These are phyloP conservation scores for Molossus molossus DNA, from an alignment of 2,797 vertebrate genomes.

Conservation along the genomic window DNA sequence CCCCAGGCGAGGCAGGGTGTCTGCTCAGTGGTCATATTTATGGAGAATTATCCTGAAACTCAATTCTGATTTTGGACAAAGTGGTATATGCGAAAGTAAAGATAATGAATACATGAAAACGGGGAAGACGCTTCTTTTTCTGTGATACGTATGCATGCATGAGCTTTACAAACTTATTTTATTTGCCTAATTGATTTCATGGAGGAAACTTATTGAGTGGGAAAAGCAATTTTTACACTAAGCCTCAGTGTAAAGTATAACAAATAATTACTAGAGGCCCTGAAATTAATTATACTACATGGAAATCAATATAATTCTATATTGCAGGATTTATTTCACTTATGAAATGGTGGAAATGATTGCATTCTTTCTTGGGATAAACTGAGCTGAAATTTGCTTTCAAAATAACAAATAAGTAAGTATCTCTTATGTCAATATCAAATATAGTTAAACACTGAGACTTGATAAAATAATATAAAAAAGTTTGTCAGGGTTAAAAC, in stretches of 20 bases:
- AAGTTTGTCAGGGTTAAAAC: not conserved
- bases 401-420: conserved; percentile 19
- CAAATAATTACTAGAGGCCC: conserved; percentile 50
- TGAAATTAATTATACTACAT: conserved; percentile 55
- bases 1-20: not conserved
- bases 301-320: conserved; percentile 61
- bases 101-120: not conserved
- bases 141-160: not conserved
- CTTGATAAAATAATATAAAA: conserved; percentile 25
- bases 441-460: conserved; percentile 4
- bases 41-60: conserved; percentile 45
- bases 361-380: not conserved
- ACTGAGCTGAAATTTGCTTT: conserved; percentile 28
- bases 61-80: conserved; percentile 39
- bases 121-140: not conserved
- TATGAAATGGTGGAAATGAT: not conserved
- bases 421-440: not conserved
- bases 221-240: conserved; percentile 59
- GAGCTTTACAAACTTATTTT: conserved; percentile 59
- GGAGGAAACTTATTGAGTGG: not conserved
- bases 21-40: conserved; percentile 12
- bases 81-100: not conserved
- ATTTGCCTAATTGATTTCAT: conserved; percentile 66
- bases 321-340: conserved; percentile 15
- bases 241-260: conserved; percentile 25